Evolutionary conservation across 2,888 invertebrate species (phyloP), one percentile per base, ranked within the genome.

Genomic region (Nomada fabriciana): DNA sequence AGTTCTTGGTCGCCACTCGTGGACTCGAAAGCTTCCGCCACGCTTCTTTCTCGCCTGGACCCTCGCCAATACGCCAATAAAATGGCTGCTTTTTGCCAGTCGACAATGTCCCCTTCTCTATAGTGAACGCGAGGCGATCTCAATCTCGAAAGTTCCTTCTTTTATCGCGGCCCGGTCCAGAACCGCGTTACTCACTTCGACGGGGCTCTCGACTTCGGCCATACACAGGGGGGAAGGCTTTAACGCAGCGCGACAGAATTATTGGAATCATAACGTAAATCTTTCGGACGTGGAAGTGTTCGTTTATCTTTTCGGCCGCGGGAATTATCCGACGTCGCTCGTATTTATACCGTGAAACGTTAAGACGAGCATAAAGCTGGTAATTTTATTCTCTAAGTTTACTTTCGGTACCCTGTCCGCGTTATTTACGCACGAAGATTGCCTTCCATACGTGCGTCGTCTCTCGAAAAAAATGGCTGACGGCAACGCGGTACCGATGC

Each of bases 51-150:
- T 65, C 71, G 69, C 72, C 84, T 91, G 91, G 90, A 90, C 72
- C 78, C 71, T 74, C 72, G 89, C 91, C 91, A 91, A 91, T 89
- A 85, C 89, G 85, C 87, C 91, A 87, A 90, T 88, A 90, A 91
- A 91, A 90, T 88, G 87, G 87, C 85, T 85, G 82, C 86, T 88
- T 86, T 88, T 87, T 80, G 80, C 87, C 69, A 84, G 86, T 84
- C 89, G 90, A 89, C 91, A 89, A 87, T 86, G 88, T 84, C 86
- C 86, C 85, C 76, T 76, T 82, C 80, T 76, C 81, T 36, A 82
- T 18, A 74, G 87, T 74, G 77, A 78, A 72, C 78, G 64, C 72
- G 75, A 77, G 63, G 43, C 77, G 78, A 88, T 88, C 82, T 82
- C 81, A 83, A 88, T 88, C 86, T 82, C 81, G 79, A 79, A 13